Evolutionary conservation across 2,888 invertebrate genomes (phyloP), one percentile per base, ranked within the genome.

Genomic region (Crossocerus cetratus): DNA sequence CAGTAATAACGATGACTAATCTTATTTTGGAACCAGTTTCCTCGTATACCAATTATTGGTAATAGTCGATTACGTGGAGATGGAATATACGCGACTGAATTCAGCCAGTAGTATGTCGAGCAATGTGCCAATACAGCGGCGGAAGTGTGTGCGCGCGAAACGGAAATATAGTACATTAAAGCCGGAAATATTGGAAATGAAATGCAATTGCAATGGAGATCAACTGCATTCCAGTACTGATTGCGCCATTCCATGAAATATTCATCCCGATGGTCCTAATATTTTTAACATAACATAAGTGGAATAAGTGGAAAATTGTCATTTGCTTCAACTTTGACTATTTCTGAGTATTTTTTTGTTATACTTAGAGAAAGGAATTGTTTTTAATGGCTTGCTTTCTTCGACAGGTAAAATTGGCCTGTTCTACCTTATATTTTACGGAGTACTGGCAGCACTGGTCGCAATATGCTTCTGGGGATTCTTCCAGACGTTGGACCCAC

Each of bases 371-470:
- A 32, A 0, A 8, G 11, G 32, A 32, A 8, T 5, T 4, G 8
- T 32, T 32, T 11, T 32, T 1, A 8, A 32, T 8, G 32, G 3
- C 32, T 32, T 32, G 8, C 11, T 32, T 32, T 2, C 5, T 32
- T 32, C 8, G 5, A 3, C 32, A 98, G 98, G 94, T 74, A 98
- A 98, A 93, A 98, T 99, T 88, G 93, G 95, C 65, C 91, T 97
- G n/a, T 99, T 99, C 93, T 99, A 99, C 92, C 91, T 97, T 84
- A 93, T 97, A 84, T 99, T 99, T 93, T 99, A 99, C 92, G 92
- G 94, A 71, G 96, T 96, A 80, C 92, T 99, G 87, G 97, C 96
- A 22, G 97, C 97, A 23, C 93, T 99, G 86, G 99, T 99, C 78
- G 95, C 97, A 20, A 96, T 98, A 76, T 98, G 98, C 91, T 95